These are phyloP conservation scores for Eumeta japonica DNA, from an alignment of 1,140 invertebrate genomes.

Conservation along the genomic window DNA sequence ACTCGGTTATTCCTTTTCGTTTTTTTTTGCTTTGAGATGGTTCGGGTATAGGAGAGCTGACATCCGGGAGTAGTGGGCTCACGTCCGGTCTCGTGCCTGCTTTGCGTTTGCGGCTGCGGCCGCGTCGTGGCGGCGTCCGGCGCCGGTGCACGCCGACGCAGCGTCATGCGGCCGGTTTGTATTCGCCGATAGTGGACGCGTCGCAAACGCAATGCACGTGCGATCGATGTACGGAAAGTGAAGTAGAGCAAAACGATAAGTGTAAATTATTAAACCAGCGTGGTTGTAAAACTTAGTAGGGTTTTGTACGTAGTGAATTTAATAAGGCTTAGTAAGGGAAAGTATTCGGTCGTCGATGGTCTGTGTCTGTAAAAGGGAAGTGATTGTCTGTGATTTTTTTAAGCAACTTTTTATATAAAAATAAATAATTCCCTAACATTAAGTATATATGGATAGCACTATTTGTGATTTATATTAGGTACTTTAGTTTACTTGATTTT, in stretches of 20 bases:
- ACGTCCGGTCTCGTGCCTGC: too few species aligned
- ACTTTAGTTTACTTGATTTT: slow-evolving; percentile 51
- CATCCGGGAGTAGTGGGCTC: too few species aligned
- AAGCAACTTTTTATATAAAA: slow-evolving; percentile 58
- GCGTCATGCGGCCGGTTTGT: not conserved
- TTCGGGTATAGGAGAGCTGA: not conserved
- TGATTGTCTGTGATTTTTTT: slow-evolving; percentile 62
- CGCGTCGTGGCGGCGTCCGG: not conserved
- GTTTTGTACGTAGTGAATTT: slow-evolving; percentile 57
- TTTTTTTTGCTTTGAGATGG: not conserved
- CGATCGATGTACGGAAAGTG: slow-evolving; percentile 11
- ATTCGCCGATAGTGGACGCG: slow-evolving; percentile 11
- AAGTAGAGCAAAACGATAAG: slow-evolving; percentile 14
- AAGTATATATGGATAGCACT: slow-evolving; percentile 60
- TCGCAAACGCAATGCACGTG: not conserved
- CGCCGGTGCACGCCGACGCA: not conserved
- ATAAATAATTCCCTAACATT: slow-evolving; percentile 55
- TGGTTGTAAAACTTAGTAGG: slow-evolving; percentile 60
- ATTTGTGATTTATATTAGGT: slow-evolving; percentile 60
- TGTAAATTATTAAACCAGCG: slow-evolving; percentile 48
- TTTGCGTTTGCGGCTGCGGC: not conserved
- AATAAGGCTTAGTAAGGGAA: slow-evolving; percentile 46
- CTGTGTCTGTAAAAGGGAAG: slow-evolving; percentile 55
- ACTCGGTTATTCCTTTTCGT: not conserved
- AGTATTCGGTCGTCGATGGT: slow-evolving; percentile 45